A percentile compares a stretch with the other conserved stretches of the same genome.
These are phyloP conservation scores for Chaunax sp. DNA, from an alignment of 2,797 vertebrate genomes.

Conservation along the genomic window DNA sequence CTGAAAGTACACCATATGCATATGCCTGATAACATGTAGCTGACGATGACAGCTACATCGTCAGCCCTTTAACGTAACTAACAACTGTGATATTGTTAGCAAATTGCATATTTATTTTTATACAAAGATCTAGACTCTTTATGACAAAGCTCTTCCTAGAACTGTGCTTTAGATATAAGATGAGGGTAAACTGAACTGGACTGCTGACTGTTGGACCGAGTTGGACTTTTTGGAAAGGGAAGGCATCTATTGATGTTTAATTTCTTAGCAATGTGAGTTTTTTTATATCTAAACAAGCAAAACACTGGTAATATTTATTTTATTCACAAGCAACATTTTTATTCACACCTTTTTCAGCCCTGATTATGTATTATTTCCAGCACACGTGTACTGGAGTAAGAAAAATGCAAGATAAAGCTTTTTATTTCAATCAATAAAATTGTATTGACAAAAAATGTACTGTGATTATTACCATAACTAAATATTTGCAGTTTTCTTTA, in stretches of 20 bases:
- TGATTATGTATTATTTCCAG: constrained; percentile 18
- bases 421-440: constrained; percentile 59
- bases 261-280: background rate
- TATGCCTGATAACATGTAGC: background rate
- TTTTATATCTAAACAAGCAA: constrained; percentile 11
- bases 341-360: constrained; percentile 3
- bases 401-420: constrained; percentile 3
- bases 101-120: constrained; percentile 52
- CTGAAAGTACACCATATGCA: background rate
- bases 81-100: constrained; percentile 13
- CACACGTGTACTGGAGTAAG: constrained; percentile 15
- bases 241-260: constrained; percentile 1
- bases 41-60: background rate
- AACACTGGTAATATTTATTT: constrained; percentile 11
- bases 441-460: constrained; percentile 10
- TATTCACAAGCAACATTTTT: constrained; percentile 6
- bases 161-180: constrained; percentile 17
- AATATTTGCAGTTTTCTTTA: background rate
- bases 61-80: constrained; percentile 8
- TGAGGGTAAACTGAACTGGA: background rate
- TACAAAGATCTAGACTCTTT: constrained; percentile 26
- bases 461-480: background rate
- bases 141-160: background rate
- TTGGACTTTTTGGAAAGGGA: constrained; percentile 25
- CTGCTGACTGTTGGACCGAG: background rate